Percentiles rank a stretch among this genome's conserved stretches.
Conservation (phyloP, 2,797 vertebrate species). For the Amphiprion clarkii region DNA sequence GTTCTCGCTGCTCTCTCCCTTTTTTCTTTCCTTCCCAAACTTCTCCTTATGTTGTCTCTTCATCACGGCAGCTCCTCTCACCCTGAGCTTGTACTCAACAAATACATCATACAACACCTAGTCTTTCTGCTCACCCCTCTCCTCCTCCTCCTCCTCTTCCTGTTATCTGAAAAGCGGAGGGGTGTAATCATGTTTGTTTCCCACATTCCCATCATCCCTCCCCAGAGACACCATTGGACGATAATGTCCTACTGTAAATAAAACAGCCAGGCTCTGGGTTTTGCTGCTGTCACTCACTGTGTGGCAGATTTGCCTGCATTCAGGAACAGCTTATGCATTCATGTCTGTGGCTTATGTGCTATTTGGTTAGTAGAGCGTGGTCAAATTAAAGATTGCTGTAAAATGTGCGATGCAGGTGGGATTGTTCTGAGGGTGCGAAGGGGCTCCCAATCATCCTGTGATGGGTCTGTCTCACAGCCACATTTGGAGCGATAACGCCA, state of each 20-base stretch:
- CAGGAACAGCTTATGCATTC: slow-evolving; percentile 52
- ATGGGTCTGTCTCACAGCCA: slow-evolving; percentile 46
- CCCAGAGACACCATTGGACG: slow-evolving; percentile 70
- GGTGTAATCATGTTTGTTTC: slow-evolving; percentile 83
- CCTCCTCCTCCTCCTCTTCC: slow-evolving; percentile 30
- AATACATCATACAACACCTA: slow-evolving; percentile 74
- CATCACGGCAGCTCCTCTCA: slow-evolving; percentile 64
- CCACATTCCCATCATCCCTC: slow-evolving; percentile 76
- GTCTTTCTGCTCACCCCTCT: slow-evolving; percentile 45
- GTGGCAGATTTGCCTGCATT: slow-evolving; percentile 54
- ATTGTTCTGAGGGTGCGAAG: slow-evolving; percentile 46
- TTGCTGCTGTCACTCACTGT: slow-evolving; percentile 67
- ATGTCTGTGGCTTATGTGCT: slow-evolving; percentile 56
- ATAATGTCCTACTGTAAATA: slow-evolving; percentile 81
- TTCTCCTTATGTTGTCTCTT: slow-evolving; percentile 52
- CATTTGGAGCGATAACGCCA: slow-evolving; percentile 50
- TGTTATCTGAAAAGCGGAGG: slow-evolving; percentile 74
- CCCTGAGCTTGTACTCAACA: slow-evolving; percentile 62
- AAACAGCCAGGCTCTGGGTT: slow-evolving; percentile 65
- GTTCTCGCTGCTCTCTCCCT: slow-evolving; percentile 43
- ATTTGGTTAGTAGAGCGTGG: slow-evolving; percentile 60
- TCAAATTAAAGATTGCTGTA: slow-evolving; percentile 65
- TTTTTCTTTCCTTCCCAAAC: slow-evolving; percentile 47
- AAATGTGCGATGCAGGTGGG: slow-evolving; percentile 46
- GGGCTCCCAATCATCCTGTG: slow-evolving; percentile 42